Evolutionary conservation across 2,797 vertebrate species (phyloP).

Genomic region (Acrossocheilus fasciatus): DNA sequence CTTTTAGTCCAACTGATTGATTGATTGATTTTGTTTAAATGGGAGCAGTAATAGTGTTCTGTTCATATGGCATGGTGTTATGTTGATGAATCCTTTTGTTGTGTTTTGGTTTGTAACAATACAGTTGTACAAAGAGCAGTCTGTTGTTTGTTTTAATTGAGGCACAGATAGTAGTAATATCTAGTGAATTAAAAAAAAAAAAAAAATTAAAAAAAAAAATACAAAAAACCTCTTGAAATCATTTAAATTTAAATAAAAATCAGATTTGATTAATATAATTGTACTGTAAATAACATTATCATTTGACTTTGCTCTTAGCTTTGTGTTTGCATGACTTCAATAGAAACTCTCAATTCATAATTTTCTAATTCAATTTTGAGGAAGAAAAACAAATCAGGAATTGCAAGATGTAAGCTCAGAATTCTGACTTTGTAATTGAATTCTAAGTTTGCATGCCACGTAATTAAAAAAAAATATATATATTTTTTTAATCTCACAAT

Average conservation of each 20-base stretch:
- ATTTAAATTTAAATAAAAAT: too few species aligned
- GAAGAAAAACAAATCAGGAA: too few species aligned
- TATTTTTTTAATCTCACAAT: too few species aligned
- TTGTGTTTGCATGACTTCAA: background rate
- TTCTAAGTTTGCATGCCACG: too few species aligned
- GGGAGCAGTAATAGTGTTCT: conserved; percentile 23
- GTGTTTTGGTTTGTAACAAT: conserved; percentile 37
- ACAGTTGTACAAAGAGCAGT: conserved; percentile 24
- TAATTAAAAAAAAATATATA: too few species aligned
- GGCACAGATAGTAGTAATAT: background rate
- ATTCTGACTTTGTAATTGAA: too few species aligned
- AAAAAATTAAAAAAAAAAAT: too few species aligned
- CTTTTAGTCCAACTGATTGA: conserved; percentile 8
- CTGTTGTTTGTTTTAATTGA: background rate
- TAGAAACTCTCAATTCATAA: background rate
- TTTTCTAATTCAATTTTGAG: too few species aligned
- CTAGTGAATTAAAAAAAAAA: too few species aligned
- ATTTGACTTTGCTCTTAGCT: background rate
- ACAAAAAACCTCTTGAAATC: background rate
- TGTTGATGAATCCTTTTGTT: conserved; percentile 18
- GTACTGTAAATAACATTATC: background rate
- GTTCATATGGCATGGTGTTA: conserved; percentile 12
- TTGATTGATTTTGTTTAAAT: conserved; percentile 19
- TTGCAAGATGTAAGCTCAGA: background rate
- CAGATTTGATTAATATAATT: too few species aligned